Evolutionary conservation across 2,113 vertebrate genomes (phyloP).

Genomic region (Nicator chloris): DNA sequence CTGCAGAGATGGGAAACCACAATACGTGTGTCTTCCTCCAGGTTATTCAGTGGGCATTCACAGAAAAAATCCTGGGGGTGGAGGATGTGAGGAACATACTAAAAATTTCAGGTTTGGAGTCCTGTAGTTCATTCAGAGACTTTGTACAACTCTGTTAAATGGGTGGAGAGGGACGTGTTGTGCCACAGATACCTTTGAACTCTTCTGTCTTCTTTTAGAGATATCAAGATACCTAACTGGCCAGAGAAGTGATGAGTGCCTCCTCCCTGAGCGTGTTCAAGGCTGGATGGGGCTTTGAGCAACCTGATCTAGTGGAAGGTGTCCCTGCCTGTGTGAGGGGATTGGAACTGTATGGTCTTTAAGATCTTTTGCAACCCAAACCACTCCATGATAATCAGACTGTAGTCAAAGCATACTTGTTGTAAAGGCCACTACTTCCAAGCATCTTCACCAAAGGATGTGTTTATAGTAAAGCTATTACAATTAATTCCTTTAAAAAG

Average conservation of each 20-base stretch:
- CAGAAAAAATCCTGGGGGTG: constrained; percentile 23
- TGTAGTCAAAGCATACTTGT: background rate
- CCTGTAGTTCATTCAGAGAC: background rate
- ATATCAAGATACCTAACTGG: background rate
- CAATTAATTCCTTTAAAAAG: background rate
- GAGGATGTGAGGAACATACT: background rate
- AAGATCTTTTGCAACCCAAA: background rate
- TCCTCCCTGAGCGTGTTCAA: background rate
- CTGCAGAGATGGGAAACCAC: constrained; percentile 25
- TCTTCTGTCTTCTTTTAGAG: background rate
- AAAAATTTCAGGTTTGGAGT: background rate
- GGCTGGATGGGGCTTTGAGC: background rate
- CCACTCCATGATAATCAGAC: background rate
- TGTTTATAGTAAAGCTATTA: background rate
- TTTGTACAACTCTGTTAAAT: background rate
- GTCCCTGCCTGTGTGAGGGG: background rate
- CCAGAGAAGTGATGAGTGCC: background rate
- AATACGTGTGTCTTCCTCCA: background rate
- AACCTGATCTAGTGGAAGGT: background rate
- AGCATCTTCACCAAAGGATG: background rate
- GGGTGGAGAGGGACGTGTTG: background rate
- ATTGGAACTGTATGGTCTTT: background rate
- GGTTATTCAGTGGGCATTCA: constrained; percentile 48
- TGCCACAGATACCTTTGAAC: background rate
- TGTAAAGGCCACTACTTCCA: background rate